Evolutionary conservation across 2,113 vertebrate species (phyloP).

Genomic region (Sylvietta virens): DNA sequence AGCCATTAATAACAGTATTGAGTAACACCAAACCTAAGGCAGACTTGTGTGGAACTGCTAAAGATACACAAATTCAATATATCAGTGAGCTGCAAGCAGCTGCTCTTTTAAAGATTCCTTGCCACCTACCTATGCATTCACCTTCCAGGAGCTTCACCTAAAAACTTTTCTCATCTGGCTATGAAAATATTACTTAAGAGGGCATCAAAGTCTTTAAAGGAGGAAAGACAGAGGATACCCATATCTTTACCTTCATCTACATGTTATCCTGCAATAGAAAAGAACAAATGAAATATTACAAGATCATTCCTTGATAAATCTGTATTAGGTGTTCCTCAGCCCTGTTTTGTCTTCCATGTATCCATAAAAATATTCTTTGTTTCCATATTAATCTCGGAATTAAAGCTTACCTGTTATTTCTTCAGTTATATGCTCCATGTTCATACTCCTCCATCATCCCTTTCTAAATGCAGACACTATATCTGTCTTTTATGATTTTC

Average conservation of each 20-base stretch:
- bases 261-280: background rate
- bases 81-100: background rate
- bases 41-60: background rate
- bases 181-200: background rate
- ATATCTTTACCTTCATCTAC: background rate
- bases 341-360: background rate
- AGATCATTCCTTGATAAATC: background rate
- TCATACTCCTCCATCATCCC: background rate
- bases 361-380: background rate
- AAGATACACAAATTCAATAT: background rate
- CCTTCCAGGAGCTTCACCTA: background rate
- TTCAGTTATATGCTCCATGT: background rate
- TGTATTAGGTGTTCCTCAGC: background rate
- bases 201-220: background rate
- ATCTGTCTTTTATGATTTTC: background rate
- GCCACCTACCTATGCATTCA: background rate
- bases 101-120: background rate
- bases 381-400: background rate
- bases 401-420: background rate
- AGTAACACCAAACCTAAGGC: background rate
- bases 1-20: slow-evolving; percentile 2
- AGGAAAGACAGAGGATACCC: background rate
- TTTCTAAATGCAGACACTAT: background rate
- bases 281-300: background rate
- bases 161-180: background rate